Base-by-base conservation (phyloP, 2,888 invertebrate species). In the Spatulosminthurus flaviceps region DNA sequence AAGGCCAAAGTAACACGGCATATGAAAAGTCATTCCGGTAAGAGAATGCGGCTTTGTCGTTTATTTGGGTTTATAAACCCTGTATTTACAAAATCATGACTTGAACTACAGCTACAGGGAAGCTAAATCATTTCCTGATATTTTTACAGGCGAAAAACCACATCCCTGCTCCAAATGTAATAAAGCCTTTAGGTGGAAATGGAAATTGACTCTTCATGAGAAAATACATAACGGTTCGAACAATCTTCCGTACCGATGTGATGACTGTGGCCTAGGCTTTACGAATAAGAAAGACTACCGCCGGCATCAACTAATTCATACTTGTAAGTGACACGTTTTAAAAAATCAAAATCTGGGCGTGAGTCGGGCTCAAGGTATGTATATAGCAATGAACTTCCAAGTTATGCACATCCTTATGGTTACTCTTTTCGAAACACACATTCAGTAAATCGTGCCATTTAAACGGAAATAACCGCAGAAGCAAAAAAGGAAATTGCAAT, bases 171-270 rank as follows among this genome's bases (percentile, higher is more conserved):
- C 51, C 51, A 13, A 51, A n/a, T 51, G 51, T 16, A 51, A 51
- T 51, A 51, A 51, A 51, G 51, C 51, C 51, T 51, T 51, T 19
- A 51, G 51, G 51, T 51, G 51, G 51, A 51, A 51, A 19, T 51
- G 51, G 51, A 51, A 51, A n/a, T n/a, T 51, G 16, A 19, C 51
- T 2, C 51, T 51, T 51, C 51, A 51, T 51, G 51, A 51, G 51
- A 51, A 51, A 51, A 51, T 51, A 13, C 51, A 51, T 34, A 34
- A 34, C 51, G 51, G 51, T 19, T 51, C 51, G 51, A 51, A n/a
- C n/a, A 51, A 51, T 51, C 51, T 51, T 51, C 51, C 51, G n/a
- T 51, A 51, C n/a, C 51, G 51, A 19, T 51, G 51, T 51, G 51
- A 51, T 51, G 51, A 51, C n/a, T 51, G 51, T 16, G 51, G 51